Base-by-base conservation (phyloP, 2,113 vertebrate species). In the Lophura nycthemera region DNA sequence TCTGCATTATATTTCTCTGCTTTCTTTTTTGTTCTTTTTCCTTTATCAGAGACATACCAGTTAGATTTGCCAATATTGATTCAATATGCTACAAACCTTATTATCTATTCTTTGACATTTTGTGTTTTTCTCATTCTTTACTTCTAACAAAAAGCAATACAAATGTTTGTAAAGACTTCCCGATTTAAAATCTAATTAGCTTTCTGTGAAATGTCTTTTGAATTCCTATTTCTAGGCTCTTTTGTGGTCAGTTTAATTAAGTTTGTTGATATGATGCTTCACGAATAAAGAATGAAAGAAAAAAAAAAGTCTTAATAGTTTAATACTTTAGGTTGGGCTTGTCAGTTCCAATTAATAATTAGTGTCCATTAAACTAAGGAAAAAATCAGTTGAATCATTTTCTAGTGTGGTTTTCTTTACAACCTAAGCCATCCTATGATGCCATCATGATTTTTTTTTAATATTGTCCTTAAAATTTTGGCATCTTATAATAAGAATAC, bases 211-310 rank as follows among this genome's bases (percentile, higher is more conserved):
- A 0, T 57, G 42, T 40, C 22, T 81, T 77, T 80, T n/a, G 43
- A 71, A 67, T 4, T 64, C 20, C 8, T 19, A 64, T 60, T 91
- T 89, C 54, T 79, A 22, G 2, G 15, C 56, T 89, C 36, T 70
- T 92, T 56, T 92, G 50, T 83, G 67, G 84, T 73, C 47, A 92
- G 42, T 89, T 92, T 92, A 88, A 92, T 91, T 93, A 77, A 69
- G 79, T 74, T 85, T 66, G 32, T 54, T 82, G 38, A 47, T 71
- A 72, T 84, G 61, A 40, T 43, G 30, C 18, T 66, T 71, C 40
- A 61, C 8, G 50, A 84, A 66, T 65, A 54, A 61, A 71, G 21
- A 20, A 54, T 7, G 2, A 70, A 21, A 48, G 5, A 3, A n/a
- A 27, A 75, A 75, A 69, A 29, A 15, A 50, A 50, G 48, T 25